These are phyloP conservation scores for Paralichthys olivaceus DNA, from an alignment of 2,113 vertebrate species.

Conservation along the genomic window DNA sequence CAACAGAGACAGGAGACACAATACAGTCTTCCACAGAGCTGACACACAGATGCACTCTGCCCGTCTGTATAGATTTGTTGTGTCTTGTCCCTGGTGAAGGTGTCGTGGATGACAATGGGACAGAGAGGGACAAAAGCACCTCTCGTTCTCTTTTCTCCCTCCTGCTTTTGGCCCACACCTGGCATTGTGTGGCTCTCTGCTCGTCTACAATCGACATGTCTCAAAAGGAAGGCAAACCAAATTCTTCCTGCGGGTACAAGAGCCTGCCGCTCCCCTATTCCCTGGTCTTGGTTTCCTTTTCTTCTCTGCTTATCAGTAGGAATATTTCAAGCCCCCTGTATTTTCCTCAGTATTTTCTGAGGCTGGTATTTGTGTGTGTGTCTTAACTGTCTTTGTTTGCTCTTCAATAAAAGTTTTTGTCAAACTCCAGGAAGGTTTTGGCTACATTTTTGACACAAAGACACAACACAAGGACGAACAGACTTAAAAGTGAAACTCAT, in stretches of 20 bases:
- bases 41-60: background rate
- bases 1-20: slow-evolving; percentile 16
- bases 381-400: background rate
- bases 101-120: slow-evolving; percentile 36
- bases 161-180: slow-evolving; percentile 30
- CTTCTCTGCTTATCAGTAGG: slow-evolving; percentile 50
- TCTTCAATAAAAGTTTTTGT: background rate
- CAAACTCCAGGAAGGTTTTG: background rate
- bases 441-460: too few species aligned
- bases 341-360: slow-evolving; percentile 29
- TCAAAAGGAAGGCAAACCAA: slow-evolving; percentile 58
- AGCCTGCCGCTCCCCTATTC: slow-evolving; percentile 25
- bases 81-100: slow-evolving; percentile 23
- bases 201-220: slow-evolving; percentile 42
- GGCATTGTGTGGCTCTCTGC: slow-evolving; percentile 45
- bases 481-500: too few species aligned
- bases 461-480: too few species aligned
- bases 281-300: slow-evolving; percentile 38
- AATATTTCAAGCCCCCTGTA: slow-evolving; percentile 39
- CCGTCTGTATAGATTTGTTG: slow-evolving; percentile 7
- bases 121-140: slow-evolving; percentile 48
- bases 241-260: slow-evolving; percentile 58
- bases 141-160: slow-evolving; percentile 25
- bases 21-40: background rate
- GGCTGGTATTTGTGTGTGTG: slow-evolving; percentile 6